Evolutionary conservation across 2,113 vertebrate genomes (phyloP).

Genomic region (Hippocampus guttulatus): DNA sequence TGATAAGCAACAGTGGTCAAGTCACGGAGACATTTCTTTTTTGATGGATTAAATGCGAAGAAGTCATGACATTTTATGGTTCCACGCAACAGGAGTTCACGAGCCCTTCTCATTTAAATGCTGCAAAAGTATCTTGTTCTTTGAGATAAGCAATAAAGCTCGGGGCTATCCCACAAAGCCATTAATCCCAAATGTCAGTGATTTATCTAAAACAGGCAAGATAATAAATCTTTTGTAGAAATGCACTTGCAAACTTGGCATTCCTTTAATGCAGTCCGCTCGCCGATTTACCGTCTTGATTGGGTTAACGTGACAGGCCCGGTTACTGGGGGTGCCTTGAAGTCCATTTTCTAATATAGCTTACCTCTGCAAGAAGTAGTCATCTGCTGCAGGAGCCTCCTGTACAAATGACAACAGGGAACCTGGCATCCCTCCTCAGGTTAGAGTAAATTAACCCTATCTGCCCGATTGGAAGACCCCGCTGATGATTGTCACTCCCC

Average conservation of each 20-base stretch:
- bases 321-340: constrained; percentile 13
- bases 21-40: constrained; percentile 4
- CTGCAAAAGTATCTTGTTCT: constrained; percentile 24
- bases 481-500: constrained; percentile 42
- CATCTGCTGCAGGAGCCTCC: constrained; percentile 14
- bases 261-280: constrained; percentile 13
- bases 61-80: constrained; percentile 57
- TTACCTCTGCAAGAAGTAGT: constrained; percentile 10
- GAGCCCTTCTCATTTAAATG: constrained; percentile 29
- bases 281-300: constrained; percentile 1
- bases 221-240: constrained; percentile 11
- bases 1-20: constrained; percentile 25
- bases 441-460: constrained; percentile 42
- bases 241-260: constrained; percentile 10
- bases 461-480: constrained; percentile 45
- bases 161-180: constrained; percentile 8
- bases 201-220: constrained; percentile 28
- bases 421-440: constrained; percentile 23
- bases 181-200: constrained; percentile 31
- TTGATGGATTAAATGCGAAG: constrained; percentile 68
- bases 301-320: neutral
- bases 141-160: constrained; percentile 43
- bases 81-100: constrained; percentile 38
- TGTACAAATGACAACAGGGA: constrained; percentile 40
- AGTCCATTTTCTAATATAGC: constrained; percentile 18